A percentile compares a stretch with the other conserved stretches of the same genome.
These are phyloP conservation scores for Enteromius mattozi DNA, from an alignment of 2,797 vertebrate species.

Conservation along the genomic window DNA sequence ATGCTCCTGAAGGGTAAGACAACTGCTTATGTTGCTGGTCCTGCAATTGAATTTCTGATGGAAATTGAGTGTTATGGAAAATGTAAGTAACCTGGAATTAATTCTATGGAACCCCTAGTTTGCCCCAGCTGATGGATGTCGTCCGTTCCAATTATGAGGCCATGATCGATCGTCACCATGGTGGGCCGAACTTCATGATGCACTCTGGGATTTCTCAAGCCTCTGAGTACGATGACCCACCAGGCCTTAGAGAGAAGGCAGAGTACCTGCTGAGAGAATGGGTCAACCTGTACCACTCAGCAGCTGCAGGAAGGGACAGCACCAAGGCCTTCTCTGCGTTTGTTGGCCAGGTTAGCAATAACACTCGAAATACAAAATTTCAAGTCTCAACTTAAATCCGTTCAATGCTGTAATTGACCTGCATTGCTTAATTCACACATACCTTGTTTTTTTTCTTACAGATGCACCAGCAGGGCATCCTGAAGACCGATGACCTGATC, in stretches of 20 bases:
- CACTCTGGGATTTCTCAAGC: constrained; percentile 99
- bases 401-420: background rate
- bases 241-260: constrained; percentile 96
- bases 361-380: background rate
- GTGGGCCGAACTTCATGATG: constrained; percentile 99
- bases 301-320: constrained; percentile 96
- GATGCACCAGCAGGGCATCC: constrained; percentile 99
- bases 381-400: background rate
- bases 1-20: constrained; percentile 95
- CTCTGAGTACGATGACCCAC: constrained; percentile 97
- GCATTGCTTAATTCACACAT: background rate
- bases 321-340: constrained; percentile 99
- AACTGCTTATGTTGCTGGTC: too few species aligned
- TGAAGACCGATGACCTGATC: constrained; percentile 99
- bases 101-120: constrained; percentile 71
- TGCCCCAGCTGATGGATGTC: constrained; percentile 98
- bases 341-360: constrained; percentile 90
- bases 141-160: constrained; percentile 98
- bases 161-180: constrained; percentile 98
- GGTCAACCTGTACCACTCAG: constrained; percentile 99
- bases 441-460: constrained; percentile 62
- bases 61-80: too few species aligned
- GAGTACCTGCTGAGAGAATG: constrained; percentile 98
- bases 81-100: background rate
- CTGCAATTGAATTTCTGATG: background rate